Percentiles rank a stretch among this genome's conserved stretches.
Conservation (phyloP, 2,113 vertebrate genomes). For the Psephotus haematonotus region DNA sequence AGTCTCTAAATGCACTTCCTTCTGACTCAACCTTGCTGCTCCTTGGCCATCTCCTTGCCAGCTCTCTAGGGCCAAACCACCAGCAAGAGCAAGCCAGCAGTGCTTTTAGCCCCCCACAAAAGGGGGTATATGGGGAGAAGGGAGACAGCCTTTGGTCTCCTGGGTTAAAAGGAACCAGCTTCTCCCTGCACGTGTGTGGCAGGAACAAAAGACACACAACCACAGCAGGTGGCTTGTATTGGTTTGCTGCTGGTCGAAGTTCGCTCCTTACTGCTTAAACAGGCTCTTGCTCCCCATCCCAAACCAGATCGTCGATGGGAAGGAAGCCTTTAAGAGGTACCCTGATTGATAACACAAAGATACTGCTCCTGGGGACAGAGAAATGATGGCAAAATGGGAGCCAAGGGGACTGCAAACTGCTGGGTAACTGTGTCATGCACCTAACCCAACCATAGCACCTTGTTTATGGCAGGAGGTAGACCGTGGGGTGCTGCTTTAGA, state of each 20-base stretch:
- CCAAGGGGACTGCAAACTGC: not conserved
- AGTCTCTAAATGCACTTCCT: not conserved
- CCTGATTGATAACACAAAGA: not conserved
- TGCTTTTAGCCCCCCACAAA: not conserved
- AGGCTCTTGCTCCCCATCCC: not conserved
- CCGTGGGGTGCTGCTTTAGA: not conserved
- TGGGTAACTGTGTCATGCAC: too few relatives aligned
- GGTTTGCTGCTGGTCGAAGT: not conserved
- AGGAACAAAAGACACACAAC: conserved; percentile 1
- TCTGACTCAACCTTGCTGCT: conserved; percentile 30
- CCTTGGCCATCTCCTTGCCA: not conserved
- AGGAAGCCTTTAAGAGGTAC: not conserved
- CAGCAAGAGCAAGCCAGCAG: not conserved
- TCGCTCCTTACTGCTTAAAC: not conserved
- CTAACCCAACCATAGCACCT: not conserved
- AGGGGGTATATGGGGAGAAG: not conserved
- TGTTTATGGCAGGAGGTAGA: not conserved
- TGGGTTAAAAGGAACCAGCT: not conserved
- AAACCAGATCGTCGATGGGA: not conserved
- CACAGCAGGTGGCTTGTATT: not conserved
- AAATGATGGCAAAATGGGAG: not conserved
- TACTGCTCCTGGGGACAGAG: not conserved
- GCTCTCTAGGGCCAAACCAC: not conserved
- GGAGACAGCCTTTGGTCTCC: not conserved
- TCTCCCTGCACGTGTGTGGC: not conserved